Conservation (phyloP, 2,888 invertebrate species). For the Agrochola lota region DNA sequence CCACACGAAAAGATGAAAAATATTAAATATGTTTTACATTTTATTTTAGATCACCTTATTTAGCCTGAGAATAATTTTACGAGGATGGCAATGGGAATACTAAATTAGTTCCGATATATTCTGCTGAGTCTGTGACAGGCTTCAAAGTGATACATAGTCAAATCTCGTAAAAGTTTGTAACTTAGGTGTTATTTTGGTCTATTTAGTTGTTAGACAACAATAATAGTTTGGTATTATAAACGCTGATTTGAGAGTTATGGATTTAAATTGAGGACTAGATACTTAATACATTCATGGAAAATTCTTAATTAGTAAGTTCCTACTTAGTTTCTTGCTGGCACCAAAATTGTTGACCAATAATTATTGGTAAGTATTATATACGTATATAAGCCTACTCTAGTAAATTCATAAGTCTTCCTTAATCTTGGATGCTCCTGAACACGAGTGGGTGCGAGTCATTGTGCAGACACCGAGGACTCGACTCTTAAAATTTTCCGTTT, state of each 20-base stretch:
- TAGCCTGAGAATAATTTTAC: neutral
- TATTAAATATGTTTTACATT: too few relatives aligned
- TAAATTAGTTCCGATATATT: too few relatives aligned
- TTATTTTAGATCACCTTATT: too few relatives aligned
- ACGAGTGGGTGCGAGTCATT: slow-evolving; percentile 50
- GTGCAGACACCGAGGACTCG: slow-evolving; percentile 47
- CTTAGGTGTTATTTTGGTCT: neutral
- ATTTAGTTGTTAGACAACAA: neutral
- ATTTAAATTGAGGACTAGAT: neutral
- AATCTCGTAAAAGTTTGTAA: neutral
- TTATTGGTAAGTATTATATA: neutral
- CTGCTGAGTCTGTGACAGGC: neutral
- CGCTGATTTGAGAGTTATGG: neutral
- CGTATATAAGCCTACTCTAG: slow-evolving; percentile 36
- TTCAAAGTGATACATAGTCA: neutral
- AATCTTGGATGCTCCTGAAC: slow-evolving; percentile 50
- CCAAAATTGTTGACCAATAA: slow-evolving; percentile 2
- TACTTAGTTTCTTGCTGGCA: neutral
- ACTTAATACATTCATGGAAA: neutral
- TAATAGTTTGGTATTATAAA: neutral
- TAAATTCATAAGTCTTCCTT: slow-evolving; percentile 40
- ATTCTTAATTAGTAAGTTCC: neutral
- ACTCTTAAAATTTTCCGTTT: slow-evolving; percentile 56
- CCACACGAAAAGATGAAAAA: too few relatives aligned
- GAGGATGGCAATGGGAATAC: neutral